Base-by-base conservation (phyloP, 2,888 invertebrate species). In the Andrena flavipes region DNA sequence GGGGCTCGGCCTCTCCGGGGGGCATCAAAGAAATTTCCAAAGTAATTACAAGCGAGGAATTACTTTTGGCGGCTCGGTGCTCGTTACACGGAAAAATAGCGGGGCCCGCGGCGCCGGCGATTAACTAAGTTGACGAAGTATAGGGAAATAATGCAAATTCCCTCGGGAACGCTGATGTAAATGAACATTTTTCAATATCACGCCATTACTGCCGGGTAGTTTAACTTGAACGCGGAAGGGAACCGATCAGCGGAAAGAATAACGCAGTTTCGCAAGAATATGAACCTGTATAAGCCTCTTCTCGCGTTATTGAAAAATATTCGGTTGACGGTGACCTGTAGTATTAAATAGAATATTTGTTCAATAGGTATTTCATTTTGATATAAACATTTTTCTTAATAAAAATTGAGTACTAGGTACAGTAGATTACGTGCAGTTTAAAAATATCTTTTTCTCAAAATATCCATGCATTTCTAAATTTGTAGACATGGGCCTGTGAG, bases 41-140 rank as follows among this genome's bases (percentile, higher is more conserved):
- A 84, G 81, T 81, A 84, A 84, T 85, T 81, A 84, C 68, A 85
- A 85, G 35, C 62, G 56, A 13, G 60, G 68, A 74, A 78, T 74
- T 83, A 73, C 71, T 72, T 73, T 65, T 64, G n/a, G 23, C 20
- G 71, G 33, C 33, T 60, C 71, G 48, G 51, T 35, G 67, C 74
- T 84, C 73, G 59, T 82, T 76, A 71, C 67, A 67, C 42, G 70
- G 85, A 84, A 75, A 84, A 84, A 85, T 69, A 54, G 71, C 30
- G 48, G 49, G 42, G 13, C 26, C 62, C 8, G 51, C 26, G 67
- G 60, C 63, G 71, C 64, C 80, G 78, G 81, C 80, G 73, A 85
- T 87, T 87, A 85, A 89, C 87, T 84, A 81, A 84, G 83, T 79
- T 72, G 80, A 63, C 82, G 74, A 74, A 82, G 82, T 82, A 87